Base-by-base conservation (phyloP, 1,140 invertebrate genomes). In the Zaprionus inermis region DNA sequence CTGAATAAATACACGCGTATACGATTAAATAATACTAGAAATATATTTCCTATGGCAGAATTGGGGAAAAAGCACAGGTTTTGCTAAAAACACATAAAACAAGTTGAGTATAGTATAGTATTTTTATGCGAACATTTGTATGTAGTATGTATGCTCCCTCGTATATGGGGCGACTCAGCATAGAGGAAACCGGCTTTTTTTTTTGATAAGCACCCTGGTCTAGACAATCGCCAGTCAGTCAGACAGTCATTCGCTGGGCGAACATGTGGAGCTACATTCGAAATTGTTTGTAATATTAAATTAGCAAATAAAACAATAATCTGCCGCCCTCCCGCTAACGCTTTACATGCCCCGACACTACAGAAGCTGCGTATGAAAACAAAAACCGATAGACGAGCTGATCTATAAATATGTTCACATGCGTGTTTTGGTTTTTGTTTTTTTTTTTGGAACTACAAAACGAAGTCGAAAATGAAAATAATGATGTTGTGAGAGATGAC, bases 341-440 rank as follows among this genome's bases (percentile, higher is more conserved):
- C 7, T 18, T 44, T 22, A 70, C 20, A 61, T 65, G 41, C 41
- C 41, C 56, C 18, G 7, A 24, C 10, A 36, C 28, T 14, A 14
- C 46, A 81, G 81, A 86, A 85, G 18, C 30, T 72, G 75, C 63
- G 81, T 67, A 78, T 86, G 44, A 85, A 85, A 85, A 85, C 81
- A 85, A 85, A 84, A 85, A 85, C 82, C 20, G 78, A 85, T 85
- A 86, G 81, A 72, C 78, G 56, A 61, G 72, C 72, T 59, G 73
- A 46, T 85, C 81, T 85, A 85, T 86, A 85, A 85, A 85, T 85
- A 85, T 85, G 78, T 75, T 85, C 72, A 69, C 71, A 55, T 52
- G 78, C 72, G 63, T 78, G 72, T 73, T 28, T 49, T 49, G 18
- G 34, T 59, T 30, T 28, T 28, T 28, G 3, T 4, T 28, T 18